Percentiles rank a stretch among this genome's conserved stretches.
Evolutionary conservation across 1,140 invertebrate species (phyloP).

Genomic region (Aphidius gifuensis): DNA sequence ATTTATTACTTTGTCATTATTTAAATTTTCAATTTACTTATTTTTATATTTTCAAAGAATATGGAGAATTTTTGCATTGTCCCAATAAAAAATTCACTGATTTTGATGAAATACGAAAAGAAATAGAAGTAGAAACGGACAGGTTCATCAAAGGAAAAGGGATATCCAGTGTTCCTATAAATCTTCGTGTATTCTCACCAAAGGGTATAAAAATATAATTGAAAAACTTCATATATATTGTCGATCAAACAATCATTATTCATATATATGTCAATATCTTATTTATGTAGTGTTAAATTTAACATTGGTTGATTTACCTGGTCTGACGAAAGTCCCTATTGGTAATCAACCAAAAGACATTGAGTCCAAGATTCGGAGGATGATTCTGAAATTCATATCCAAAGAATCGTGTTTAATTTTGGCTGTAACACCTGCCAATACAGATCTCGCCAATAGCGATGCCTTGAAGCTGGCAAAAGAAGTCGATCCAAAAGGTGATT

Average conservation of each 20-base stretch:
- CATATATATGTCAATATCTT: too few relatives aligned
- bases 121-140: slow-evolving; percentile 98
- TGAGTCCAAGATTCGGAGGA: slow-evolving; percentile 87
- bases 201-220: slow-evolving; percentile 53
- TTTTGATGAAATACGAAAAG: slow-evolving; percentile 92
- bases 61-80: slow-evolving; percentile 97
- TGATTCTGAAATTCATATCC: slow-evolving; percentile 93
- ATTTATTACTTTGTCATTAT: not conserved
- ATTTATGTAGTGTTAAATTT: slow-evolving; percentile 74
- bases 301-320: slow-evolving; percentile 93
- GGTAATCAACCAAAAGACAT: slow-evolving; percentile 94
- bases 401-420: slow-evolving; percentile 92
- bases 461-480: slow-evolving; percentile 93
- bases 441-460: slow-evolving; percentile 94
- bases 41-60: slow-evolving; percentile 66
- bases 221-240: too few relatives aligned
- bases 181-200: slow-evolving; percentile 96
- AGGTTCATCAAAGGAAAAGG: too few relatives aligned
- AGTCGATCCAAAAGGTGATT: slow-evolving; percentile 87
- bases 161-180: slow-evolving; percentile 97
- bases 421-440: slow-evolving; percentile 95
- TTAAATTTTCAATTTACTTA: not conserved
- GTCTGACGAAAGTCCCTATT: slow-evolving; percentile 93
- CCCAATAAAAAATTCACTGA: slow-evolving; percentile 96
- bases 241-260: too few relatives aligned